A percentile compares a stretch with the other conserved stretches of the same genome.
Conservation (phyloP, 1,140 invertebrate species). For the Drosophila mojavensis region DNA sequence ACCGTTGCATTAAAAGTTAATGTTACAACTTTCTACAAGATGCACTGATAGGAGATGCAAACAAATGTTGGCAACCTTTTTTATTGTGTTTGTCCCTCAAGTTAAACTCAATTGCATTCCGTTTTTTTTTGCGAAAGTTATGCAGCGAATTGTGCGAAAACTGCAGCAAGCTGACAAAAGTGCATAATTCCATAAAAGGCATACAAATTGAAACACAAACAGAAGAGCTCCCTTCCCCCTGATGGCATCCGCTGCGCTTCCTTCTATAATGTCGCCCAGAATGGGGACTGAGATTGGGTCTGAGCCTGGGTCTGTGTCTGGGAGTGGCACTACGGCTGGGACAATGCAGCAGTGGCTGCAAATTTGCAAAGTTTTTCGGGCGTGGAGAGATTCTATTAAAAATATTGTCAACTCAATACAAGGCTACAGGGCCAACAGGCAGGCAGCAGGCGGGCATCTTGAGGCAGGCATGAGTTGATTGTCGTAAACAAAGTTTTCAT, state of each 20-base stretch:
- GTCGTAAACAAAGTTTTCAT: conserved; percentile 80
- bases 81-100: conserved; percentile 17
- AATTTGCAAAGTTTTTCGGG: conserved; percentile 64
- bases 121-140: conserved; percentile 28
- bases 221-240: conserved; percentile 28
- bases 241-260: background rate
- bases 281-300: background rate
- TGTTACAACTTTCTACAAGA: background rate
- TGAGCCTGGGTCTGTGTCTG: background rate
- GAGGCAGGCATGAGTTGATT: conserved; percentile 58
- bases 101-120: conserved; percentile 46
- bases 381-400: conserved; percentile 73
- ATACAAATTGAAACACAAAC: conserved; percentile 80
- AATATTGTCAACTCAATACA: conserved; percentile 80
- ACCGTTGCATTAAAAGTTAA: background rate
- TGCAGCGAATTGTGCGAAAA: conserved; percentile 25
- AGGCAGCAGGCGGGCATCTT: conserved; percentile 12
- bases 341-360: conserved; percentile 51
- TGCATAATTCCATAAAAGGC: conserved; percentile 78
- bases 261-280: conserved; percentile 5
- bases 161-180: conserved; percentile 65
- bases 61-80: conserved; percentile 9
- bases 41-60: conserved; percentile 2
- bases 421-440: conserved; percentile 7
- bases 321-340: background rate